Conservation (phyloP, 2,797 vertebrate genomes). For the Etheostoma nigrum region DNA sequence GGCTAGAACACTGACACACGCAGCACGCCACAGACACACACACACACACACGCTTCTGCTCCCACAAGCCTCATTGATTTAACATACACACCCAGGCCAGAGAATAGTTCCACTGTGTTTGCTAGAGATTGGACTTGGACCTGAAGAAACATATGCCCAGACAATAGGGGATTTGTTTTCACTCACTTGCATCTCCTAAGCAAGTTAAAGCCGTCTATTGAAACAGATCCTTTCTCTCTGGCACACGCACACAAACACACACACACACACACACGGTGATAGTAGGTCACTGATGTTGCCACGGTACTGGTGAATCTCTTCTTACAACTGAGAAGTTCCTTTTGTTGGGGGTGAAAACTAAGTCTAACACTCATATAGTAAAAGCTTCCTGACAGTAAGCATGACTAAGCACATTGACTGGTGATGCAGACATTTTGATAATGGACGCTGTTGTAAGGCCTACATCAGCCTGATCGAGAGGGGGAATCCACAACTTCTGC, state of each 20-base stretch:
- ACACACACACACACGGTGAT: slow-evolving; percentile 5
- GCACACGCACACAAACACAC: slow-evolving; percentile 22
- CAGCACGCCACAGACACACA: slow-evolving; percentile 7
- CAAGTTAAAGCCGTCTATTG: slow-evolving; percentile 62
- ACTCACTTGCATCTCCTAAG: slow-evolving; percentile 57
- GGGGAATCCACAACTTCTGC: slow-evolving; percentile 18
- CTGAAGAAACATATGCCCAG: slow-evolving; percentile 74
- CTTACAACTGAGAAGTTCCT: slow-evolving; percentile 35
- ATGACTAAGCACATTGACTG: slow-evolving; percentile 52
- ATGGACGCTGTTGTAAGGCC: slow-evolving; percentile 11
- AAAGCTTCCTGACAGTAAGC: slow-evolving; percentile 19
- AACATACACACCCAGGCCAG: no score
- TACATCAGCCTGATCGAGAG: slow-evolving; percentile 4
- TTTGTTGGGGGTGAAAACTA: slow-evolving; percentile 19
- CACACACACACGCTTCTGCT: background rate
- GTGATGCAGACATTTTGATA: slow-evolving; percentile 15
- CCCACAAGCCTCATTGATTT: no score
- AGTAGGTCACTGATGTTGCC: slow-evolving; percentile 35
- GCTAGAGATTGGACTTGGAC: slow-evolving; percentile 64
- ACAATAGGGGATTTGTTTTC: slow-evolving; percentile 76
- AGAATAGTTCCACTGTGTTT: slow-evolving; percentile 33
- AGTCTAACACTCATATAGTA: slow-evolving; percentile 5
- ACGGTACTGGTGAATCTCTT: slow-evolving; percentile 38
- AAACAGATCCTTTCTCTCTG: slow-evolving; percentile 57
- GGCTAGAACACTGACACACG: slow-evolving; percentile 33